These are phyloP conservation scores for Habrosyne pyritoides DNA, from an alignment of 2,888 invertebrate species.

Conservation along the genomic window DNA sequence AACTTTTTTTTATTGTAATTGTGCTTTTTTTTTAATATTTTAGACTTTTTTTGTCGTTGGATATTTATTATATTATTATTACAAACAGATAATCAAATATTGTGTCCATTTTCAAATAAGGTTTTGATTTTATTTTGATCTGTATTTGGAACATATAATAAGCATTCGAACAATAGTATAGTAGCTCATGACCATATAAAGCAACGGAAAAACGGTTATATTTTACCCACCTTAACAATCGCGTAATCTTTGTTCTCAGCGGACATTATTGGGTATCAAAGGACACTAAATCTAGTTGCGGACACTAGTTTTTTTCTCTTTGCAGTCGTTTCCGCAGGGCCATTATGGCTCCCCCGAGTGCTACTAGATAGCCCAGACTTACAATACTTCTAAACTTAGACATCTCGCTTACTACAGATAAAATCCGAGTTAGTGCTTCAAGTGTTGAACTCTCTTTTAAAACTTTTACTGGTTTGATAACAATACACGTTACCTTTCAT, in stretches of 20 bases:
- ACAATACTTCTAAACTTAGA: conserved; percentile 39
- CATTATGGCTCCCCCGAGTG: conserved; percentile 68
- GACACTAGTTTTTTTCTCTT: conserved; percentile 66
- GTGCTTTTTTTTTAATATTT: too few relatives aligned
- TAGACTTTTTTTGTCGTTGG: too few relatives aligned
- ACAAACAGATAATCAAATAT: too few relatives aligned
- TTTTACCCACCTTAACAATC: conserved; percentile 23
- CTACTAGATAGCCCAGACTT: conserved; percentile 55
- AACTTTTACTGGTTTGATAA: neutral
- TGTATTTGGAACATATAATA: neutral
- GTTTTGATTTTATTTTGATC: too few relatives aligned
- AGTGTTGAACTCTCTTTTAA: neutral
- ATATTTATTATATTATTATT: too few relatives aligned
- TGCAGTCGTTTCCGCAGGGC: conserved; percentile 65
- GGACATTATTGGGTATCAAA: conserved; percentile 57
- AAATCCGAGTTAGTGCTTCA: neutral
- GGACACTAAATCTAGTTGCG: conserved; percentile 69
- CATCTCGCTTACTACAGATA: conserved; percentile 1
- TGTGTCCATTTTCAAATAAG: too few relatives aligned
- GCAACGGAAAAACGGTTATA: conserved; percentile 12
- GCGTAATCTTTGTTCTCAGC: conserved; percentile 35
- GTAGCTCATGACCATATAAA: conserved; percentile 1
- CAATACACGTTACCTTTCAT: conserved; percentile 60
- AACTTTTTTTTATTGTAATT: too few relatives aligned
- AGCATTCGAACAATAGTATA: neutral